These are phyloP conservation scores for Morphnarchus princeps DNA, from an alignment of 2,113 vertebrate species.

Conservation along the genomic window DNA sequence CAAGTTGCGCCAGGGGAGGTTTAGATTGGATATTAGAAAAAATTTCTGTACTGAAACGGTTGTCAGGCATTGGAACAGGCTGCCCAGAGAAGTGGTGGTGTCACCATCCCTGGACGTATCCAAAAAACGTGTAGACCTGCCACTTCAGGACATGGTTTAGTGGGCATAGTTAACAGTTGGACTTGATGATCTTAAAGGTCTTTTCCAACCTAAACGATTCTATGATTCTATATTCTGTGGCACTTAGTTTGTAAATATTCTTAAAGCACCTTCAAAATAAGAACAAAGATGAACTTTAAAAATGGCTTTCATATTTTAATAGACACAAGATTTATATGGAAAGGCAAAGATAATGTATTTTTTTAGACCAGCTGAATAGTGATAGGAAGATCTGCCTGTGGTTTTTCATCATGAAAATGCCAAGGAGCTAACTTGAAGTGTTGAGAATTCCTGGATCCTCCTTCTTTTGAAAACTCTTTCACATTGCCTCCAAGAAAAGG, in stretches of 20 bases:
- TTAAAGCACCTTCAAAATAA: neutral
- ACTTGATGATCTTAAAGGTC: no score
- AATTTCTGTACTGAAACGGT: no score
- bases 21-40: no score
- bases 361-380: neutral
- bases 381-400: conserved; percentile 17
- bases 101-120: no score
- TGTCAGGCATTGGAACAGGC: no score
- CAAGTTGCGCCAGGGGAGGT: no score
- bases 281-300: neutral
- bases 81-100: no score
- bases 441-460: neutral
- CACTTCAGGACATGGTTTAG: no score
- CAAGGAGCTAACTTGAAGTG: neutral
- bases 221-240: neutral
- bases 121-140: no score
- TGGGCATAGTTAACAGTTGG: no score
- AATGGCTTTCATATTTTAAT: neutral
- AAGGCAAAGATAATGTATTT: neutral
- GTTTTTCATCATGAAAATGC: conserved; percentile 47
- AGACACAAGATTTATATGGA: neutral
- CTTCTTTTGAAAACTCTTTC: neutral
- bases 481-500: neutral
- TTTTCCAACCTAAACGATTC: no score
- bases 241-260: neutral